Conservation (phyloP, 1,140 invertebrate species). For the Parapsyche elsis region DNA sequence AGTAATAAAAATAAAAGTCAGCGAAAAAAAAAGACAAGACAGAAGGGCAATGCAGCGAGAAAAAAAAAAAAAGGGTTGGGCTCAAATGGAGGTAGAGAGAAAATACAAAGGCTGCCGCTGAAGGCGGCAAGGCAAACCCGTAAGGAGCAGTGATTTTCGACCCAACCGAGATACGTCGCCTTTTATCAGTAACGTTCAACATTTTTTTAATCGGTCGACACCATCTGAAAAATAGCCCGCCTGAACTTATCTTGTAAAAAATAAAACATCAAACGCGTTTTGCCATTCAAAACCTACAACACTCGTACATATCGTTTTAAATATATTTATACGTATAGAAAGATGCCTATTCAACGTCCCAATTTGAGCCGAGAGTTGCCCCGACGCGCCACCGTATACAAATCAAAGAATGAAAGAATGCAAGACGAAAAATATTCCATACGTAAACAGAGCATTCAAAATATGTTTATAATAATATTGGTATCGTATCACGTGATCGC, state of each 20-base stretch:
- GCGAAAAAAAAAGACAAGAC: constrained; percentile 33
- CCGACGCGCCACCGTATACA: constrained; percentile 7
- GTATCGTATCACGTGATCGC: no score
- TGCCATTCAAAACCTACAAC: no score
- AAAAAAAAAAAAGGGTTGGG: constrained; percentile 6
- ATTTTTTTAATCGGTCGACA: neutral
- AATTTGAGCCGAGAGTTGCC: neutral
- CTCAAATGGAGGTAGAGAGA: constrained; percentile 36
- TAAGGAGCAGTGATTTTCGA: constrained; percentile 27
- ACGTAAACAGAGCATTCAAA: neutral
- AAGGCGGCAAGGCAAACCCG: constrained; percentile 10
- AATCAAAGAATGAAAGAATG: constrained; percentile 10
- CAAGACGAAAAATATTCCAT: constrained; percentile 3
- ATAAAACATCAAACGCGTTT: no score
- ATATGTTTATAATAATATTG: no score
- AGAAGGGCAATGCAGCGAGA: constrained; percentile 7
- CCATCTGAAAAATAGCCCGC: no score
- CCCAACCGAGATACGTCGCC: constrained; percentile 8
- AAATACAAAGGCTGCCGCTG: constrained; percentile 39
- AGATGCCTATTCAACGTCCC: neutral
- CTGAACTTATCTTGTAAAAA: no score
- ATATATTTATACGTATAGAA: no score
- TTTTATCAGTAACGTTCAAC: constrained; percentile 21
- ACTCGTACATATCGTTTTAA: no score
- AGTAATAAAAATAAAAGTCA: constrained; percentile 37